These are phyloP conservation scores for Aphelocoma coerulescens DNA, from an alignment of 2,113 vertebrate species.

Conservation along the genomic window DNA sequence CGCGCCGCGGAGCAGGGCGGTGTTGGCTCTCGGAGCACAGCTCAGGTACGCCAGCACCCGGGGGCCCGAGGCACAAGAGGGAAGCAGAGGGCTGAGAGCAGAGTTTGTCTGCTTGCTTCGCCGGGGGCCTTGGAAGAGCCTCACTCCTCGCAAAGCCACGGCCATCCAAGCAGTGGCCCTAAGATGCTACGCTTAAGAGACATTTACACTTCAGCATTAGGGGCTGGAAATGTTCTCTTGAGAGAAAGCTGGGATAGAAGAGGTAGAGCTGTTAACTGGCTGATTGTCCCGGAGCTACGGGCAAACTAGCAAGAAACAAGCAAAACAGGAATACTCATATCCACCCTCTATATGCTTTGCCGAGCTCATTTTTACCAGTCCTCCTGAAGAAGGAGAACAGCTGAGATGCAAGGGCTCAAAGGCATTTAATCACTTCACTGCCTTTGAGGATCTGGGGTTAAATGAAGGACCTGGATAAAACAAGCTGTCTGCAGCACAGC, in stretches of 20 bases:
- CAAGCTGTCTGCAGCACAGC: background rate
- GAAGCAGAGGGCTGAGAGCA: background rate
- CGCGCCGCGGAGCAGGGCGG: background rate
- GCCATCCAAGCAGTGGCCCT: background rate
- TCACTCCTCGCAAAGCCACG: accelerated
- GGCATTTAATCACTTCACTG: background rate
- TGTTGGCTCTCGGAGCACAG: background rate
- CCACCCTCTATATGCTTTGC: background rate
- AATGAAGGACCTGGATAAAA: background rate
- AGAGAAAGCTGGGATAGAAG: background rate
- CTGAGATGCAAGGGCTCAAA: background rate
- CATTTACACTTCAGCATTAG: background rate
- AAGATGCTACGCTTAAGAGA: background rate
- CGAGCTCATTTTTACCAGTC: background rate
- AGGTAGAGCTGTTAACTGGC: background rate
- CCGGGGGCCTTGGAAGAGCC: background rate
- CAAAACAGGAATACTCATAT: background rate
- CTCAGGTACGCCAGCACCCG: background rate
- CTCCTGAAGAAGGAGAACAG: background rate
- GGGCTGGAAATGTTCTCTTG: background rate
- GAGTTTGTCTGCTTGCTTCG: background rate
- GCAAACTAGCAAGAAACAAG: background rate
- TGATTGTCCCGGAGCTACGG: background rate
- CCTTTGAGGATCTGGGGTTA: background rate
- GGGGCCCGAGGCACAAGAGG: background rate